Evolutionary conservation across 2,888 invertebrate species (phyloP), one percentile per base, ranked within the genome.

Genomic region (Mythimna impura): DNA sequence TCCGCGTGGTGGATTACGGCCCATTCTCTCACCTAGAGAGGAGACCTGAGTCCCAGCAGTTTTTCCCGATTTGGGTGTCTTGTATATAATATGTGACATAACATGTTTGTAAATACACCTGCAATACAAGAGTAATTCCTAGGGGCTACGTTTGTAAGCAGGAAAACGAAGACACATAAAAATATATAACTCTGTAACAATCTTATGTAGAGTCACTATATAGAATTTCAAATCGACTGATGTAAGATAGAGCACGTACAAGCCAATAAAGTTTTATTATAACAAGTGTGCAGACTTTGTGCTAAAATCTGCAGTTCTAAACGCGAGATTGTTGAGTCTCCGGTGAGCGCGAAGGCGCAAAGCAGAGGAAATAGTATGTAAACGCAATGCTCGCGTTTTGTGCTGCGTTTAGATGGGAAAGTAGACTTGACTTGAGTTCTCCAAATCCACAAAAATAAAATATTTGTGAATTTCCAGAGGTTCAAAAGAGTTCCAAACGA

Each of bases 281-380:
- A 83, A 86, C 77, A 78, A 80, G 80, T 83, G 76, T 77, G 64
- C 58, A 74, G 65, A 81, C 74, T 75, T 85, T 76, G 74, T 74
- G 76, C 78, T 80, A 79, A 78, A 81, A 71, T 83, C 73, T 75
- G 66, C 72, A 69, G 74, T 80, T 83, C 81, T 84, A 84, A 86
- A 86, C 78, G 81, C 72, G 82, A 88, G 89, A 87, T 87, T 88
- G 88, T 85, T 86, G 87, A 88, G 85, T 88, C 86, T 82, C 79
- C 86, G 76, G 86, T 81, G 82, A 87, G 80, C 84, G 87, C 81
- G 80, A 86, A 87, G 84, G 87, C 88, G 89, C 88, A 89, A 90
- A 91, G 90, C 87, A 85, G 81, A 88, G 92, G 92, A 93, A 93
- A 93, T 93, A 90, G 92, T 91, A 93, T 93, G 93, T 93, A 92